Percentiles rank a stretch among this genome's conserved stretches.
Evolutionary conservation across 2,888 invertebrate genomes (phyloP).

Genomic region (Drosophila falleni): DNA sequence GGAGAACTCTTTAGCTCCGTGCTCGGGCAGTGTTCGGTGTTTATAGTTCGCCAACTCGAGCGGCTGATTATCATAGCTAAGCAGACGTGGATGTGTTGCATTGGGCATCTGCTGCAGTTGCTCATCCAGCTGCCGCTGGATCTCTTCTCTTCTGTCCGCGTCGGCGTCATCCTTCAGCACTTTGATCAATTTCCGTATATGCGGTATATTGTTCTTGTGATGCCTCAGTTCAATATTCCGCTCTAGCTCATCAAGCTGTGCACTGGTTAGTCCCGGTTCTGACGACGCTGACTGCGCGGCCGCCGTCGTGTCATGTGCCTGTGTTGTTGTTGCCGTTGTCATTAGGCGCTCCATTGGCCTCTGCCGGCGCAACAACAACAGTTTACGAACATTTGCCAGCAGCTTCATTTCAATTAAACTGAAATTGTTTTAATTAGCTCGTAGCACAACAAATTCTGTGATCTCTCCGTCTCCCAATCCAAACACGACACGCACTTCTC

Average conservation of each 20-base stretch:
- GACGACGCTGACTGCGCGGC: slow-evolving; percentile 3
- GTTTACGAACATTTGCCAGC: slow-evolving; percentile 50
- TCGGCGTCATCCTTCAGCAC: slow-evolving; percentile 36
- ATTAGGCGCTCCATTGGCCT: slow-evolving; percentile 44
- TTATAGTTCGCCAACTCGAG: slow-evolving; percentile 87
- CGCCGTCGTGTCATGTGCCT: too few relatives aligned
- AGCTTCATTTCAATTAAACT: slow-evolving; percentile 70
- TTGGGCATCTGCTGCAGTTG: slow-evolving; percentile 92
- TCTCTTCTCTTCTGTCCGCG: slow-evolving; percentile 9
- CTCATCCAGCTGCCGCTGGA: slow-evolving; percentile 57
- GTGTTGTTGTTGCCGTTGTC: slow-evolving; percentile 29
- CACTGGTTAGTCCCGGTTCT: slow-evolving; percentile 47
- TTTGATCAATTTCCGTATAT: slow-evolving; percentile 66
- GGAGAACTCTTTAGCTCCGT: slow-evolving; percentile 88
- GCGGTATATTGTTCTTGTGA: slow-evolving; percentile 73
- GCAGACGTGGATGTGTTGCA: slow-evolving; percentile 89
- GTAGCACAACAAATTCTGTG: slow-evolving; percentile 9
- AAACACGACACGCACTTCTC: slow-evolving; percentile 46
- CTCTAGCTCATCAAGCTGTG: slow-evolving; percentile 71
- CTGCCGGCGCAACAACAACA: slow-evolving; percentile 45
- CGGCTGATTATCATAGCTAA: slow-evolving; percentile 87
- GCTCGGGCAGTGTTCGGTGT: slow-evolving; percentile 83
- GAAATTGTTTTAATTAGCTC: slow-evolving; percentile 49
- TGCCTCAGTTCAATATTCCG: slow-evolving; percentile 73
- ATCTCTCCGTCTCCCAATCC: slow-evolving; percentile 11